These are phyloP conservation scores for Tragopan temminckii DNA, from an alignment of 2,797 vertebrate species.

Conservation along the genomic window DNA sequence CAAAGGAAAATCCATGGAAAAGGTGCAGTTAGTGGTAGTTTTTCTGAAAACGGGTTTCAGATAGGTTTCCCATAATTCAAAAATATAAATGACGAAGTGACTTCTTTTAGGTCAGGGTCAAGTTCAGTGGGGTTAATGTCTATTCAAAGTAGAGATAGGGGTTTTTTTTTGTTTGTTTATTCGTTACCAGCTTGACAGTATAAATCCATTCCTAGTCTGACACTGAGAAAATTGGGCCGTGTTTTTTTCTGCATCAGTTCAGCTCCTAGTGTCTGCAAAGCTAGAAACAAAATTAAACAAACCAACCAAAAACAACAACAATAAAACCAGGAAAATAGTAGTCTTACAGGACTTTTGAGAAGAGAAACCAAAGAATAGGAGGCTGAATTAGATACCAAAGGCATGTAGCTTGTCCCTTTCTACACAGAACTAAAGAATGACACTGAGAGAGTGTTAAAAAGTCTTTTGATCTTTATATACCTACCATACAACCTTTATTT, in stretches of 20 bases:
- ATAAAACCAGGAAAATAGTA: neutral
- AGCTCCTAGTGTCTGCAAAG: neutral
- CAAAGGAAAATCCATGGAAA: conserved; percentile 27
- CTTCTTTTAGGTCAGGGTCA: neutral
- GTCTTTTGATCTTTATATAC: neutral
- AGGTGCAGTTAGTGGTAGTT: neutral
- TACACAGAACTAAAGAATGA: too few species aligned
- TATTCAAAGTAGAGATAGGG: neutral
- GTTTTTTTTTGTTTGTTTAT: neutral
- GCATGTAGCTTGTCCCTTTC: too few species aligned
- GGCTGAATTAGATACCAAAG: neutral
- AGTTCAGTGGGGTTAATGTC: neutral
- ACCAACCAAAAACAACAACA: neutral
- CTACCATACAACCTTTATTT: neutral
- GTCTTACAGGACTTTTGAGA: neutral
- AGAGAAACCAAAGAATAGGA: neutral
- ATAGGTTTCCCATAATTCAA: neutral
- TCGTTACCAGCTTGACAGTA: neutral
- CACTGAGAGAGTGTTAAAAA: neutral
- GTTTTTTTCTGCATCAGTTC: neutral
- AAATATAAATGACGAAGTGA: neutral
- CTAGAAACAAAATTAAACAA: neutral
- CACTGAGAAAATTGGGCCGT: neutral
- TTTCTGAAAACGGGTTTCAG: conserved; percentile 9
- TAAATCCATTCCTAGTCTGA: neutral